phyloP scores from a whole-genome alignment of 2,113 vertebrate species.

The Leptodactylus fuscus region DNA sequence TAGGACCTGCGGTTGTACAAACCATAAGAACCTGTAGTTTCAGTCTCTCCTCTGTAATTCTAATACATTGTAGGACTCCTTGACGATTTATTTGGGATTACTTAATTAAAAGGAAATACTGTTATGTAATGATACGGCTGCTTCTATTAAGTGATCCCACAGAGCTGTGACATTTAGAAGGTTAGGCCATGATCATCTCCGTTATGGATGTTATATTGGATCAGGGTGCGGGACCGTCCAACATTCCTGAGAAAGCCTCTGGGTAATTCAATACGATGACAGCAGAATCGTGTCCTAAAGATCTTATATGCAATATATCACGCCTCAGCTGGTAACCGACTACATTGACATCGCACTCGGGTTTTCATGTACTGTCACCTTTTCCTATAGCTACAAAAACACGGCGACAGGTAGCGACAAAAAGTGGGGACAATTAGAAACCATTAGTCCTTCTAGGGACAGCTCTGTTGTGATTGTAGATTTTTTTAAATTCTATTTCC shows the following conservation, averaged over 20 bases:
- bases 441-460: no score
- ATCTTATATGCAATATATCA: not conserved
- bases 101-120: conserved; percentile 14
- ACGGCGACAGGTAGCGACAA: no score
- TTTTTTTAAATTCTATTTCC: no score
- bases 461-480: no score
- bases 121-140: not conserved
- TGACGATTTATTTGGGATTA: not conserved
- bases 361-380: no score
- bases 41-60: not conserved
- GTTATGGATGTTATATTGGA: conserved; percentile 22
- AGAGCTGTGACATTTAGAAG: conserved; percentile 6
- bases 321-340: not conserved
- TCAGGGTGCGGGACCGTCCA: not conserved
- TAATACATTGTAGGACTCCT: conserved; percentile 6
- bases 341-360: not conserved
- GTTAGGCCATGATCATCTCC: not conserved
- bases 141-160: not conserved
- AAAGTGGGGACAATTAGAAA: no score
- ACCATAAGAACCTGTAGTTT: not conserved
- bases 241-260: conserved; percentile 54
- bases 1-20: not conserved
- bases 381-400: no score
- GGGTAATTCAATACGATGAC: conserved; percentile 45
- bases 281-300: not conserved